phyloP scores from a whole-genome alignment of 2,113 vertebrate genomes.

The Platichthys stellatus region DNA sequence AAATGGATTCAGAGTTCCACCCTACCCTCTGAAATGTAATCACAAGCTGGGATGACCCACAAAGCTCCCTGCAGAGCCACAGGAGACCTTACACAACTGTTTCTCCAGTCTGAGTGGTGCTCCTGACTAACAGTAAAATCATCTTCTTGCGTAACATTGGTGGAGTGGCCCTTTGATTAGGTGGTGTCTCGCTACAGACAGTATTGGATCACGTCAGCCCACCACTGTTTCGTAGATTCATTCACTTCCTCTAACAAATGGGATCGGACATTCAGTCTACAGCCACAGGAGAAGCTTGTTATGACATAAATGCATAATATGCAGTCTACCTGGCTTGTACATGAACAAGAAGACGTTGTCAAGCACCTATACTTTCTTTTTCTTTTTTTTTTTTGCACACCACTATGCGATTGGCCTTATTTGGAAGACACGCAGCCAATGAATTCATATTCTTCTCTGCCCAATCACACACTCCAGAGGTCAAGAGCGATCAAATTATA shows the following conservation, averaged over 20 bases:
- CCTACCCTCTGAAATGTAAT: neutral
- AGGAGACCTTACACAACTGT: neutral
- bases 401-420: constrained; percentile 52
- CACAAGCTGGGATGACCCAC: neutral
- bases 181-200: neutral
- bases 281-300: no score
- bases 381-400: constrained; percentile 41
- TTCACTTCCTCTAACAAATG: neutral
- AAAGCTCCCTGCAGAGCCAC: neutral
- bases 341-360: neutral
- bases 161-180: neutral
- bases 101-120: neutral
- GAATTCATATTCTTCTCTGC: constrained; percentile 60
- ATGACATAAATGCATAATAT: neutral
- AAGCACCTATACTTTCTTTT: constrained; percentile 25
- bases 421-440: constrained; percentile 30
- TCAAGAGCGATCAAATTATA: constrained; percentile 75
- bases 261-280: no score
- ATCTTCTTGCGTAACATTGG: no score
- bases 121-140: neutral
- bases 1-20: no score
- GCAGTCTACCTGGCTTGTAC: neutral
- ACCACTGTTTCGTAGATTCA: neutral
- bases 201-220: neutral
- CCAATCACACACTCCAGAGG: constrained; percentile 69